Evolutionary conservation across 2,113 vertebrate genomes (phyloP).

Genomic region (Puma concolor): DNA sequence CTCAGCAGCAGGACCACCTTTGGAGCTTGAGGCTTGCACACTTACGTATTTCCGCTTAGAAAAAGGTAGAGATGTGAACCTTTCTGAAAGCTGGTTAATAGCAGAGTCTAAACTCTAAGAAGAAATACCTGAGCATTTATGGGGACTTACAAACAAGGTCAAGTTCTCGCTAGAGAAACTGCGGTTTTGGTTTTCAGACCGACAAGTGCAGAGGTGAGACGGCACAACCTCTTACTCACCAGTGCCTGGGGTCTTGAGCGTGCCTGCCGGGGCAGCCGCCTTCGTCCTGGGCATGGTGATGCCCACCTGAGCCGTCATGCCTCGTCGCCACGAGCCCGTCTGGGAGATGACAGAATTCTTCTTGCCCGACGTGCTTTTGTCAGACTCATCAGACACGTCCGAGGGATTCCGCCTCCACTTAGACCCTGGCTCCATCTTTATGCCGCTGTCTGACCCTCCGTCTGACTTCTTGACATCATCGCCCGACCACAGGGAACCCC

Average conservation of each 20-base stretch:
- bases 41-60: background rate
- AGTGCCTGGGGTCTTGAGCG: slow-evolving; percentile 91
- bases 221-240: slow-evolving; percentile 84
- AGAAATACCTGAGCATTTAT: background rate
- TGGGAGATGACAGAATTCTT: slow-evolving; percentile 92
- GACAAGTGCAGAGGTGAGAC: rapidly evolving
- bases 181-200: background rate
- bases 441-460: slow-evolving; percentile 91
- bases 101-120: background rate
- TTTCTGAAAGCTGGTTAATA: background rate
- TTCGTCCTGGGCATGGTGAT: slow-evolving; percentile 95
- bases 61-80: background rate
- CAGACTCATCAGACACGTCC: slow-evolving; percentile 95
- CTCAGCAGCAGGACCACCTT: rapidly evolving
- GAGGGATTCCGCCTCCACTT: slow-evolving; percentile 96
- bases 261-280: slow-evolving; percentile 84
- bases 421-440: slow-evolving; percentile 91
- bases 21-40: background rate
- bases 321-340: slow-evolving; percentile 97
- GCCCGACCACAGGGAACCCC: slow-evolving; percentile 90
- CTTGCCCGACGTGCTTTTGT: slow-evolving; percentile 93
- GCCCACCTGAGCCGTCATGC: slow-evolving; percentile 97
- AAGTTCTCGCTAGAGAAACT: background rate
- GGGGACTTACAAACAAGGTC: background rate
- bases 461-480: slow-evolving; percentile 95